Conservation (phyloP, 2,797 vertebrate genomes). For the Myotis vivesi region DNA sequence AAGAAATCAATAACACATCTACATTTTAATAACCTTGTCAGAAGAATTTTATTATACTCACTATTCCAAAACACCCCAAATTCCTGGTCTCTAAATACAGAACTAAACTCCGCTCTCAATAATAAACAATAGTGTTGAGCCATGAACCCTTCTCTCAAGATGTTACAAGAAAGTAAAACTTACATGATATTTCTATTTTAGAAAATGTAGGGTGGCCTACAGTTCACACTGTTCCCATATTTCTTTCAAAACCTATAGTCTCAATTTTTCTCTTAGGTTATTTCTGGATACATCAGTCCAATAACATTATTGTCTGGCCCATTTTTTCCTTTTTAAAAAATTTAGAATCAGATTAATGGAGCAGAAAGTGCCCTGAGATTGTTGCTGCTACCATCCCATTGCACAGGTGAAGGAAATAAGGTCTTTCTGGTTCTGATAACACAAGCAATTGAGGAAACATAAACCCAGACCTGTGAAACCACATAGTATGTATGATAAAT, state of each 20-base stretch:
- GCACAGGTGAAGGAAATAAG: conserved; percentile 32
- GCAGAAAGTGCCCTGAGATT: background rate
- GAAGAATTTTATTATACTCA: background rate
- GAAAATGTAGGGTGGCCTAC: background rate
- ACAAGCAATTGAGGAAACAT: background rate
- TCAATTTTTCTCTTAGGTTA: background rate
- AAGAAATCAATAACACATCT: background rate
- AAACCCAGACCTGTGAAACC: background rate
- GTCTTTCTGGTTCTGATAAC: conserved; percentile 4
- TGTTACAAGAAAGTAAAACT: background rate
- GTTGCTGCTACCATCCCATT: background rate
- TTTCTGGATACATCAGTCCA: background rate
- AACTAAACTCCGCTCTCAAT: background rate
- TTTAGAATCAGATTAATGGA: conserved; percentile 3
- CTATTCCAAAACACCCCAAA: background rate
- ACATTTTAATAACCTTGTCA: conserved; percentile 14
- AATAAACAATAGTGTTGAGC: background rate
- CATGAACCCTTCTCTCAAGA: background rate
- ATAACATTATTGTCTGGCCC: background rate
- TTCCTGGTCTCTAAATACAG: background rate
- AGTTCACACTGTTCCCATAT: background rate
- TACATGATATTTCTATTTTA: background rate
- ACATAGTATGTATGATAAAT: background rate
- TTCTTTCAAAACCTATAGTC: background rate
- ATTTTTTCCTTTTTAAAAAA: background rate